Evolutionary conservation across 2,888 invertebrate genomes (phyloP).

Genomic region (Polymixis flavicincta): DNA sequence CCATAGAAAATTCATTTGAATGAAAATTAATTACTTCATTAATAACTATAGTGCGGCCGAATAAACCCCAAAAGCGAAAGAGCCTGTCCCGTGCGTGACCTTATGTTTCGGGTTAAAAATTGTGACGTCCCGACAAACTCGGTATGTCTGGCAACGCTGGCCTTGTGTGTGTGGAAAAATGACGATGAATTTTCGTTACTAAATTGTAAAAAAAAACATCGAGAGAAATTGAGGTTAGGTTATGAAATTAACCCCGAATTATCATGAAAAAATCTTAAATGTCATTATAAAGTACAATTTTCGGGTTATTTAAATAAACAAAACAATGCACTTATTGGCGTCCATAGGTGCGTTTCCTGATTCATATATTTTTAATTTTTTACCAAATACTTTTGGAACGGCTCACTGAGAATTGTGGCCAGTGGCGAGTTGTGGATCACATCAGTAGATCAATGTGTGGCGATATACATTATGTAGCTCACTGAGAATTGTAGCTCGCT

Average conservation of each 20-base stretch:
- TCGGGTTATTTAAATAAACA: background rate
- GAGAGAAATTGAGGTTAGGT: no score
- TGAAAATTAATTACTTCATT: background rate
- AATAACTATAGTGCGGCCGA: background rate
- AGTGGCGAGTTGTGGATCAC: background rate
- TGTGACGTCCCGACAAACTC: background rate
- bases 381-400: background rate
- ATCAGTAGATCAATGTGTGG: slow-evolving; percentile 1
- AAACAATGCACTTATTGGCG: background rate
- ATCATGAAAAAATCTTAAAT: no score
- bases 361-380: background rate
- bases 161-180: no score
- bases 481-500: slow-evolving; percentile 10
- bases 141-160: background rate
- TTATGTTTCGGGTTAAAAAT: background rate
- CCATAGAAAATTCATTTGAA: background rate
- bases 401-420: background rate
- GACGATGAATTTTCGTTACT: no score
- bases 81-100: no score
- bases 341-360: background rate
- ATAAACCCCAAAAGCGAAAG: background rate
- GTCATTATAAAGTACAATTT: no score
- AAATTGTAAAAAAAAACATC: no score
- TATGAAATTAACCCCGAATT: no score
- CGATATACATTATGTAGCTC: slow-evolving; percentile 1